phyloP scores from a whole-genome alignment of 2,888 invertebrate genomes.

The Netelia virgata region DNA sequence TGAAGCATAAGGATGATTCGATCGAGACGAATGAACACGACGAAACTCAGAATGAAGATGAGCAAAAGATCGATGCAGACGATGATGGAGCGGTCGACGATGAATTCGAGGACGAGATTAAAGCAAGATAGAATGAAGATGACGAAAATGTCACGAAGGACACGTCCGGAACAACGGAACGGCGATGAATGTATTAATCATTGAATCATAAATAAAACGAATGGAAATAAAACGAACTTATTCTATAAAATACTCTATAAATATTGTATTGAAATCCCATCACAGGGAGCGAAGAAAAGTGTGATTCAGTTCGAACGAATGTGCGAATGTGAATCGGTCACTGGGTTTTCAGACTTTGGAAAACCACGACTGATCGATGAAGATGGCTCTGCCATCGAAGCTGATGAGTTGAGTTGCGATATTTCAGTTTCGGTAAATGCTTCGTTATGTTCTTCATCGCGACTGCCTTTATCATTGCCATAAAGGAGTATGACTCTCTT shows the following conservation, averaged over 20 bases:
- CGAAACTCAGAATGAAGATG: not conserved
- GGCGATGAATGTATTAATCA: not conserved
- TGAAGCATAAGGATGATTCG: not conserved
- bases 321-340: not conserved
- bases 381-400: constrained; percentile 38
- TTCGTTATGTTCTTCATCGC: not conserved
- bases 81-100: not conserved
- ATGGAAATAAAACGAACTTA: not conserved
- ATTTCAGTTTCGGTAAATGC: constrained; percentile 31
- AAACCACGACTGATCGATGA: constrained; percentile 30
- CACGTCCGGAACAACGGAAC: not conserved
- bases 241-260: not conserved
- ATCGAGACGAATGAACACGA: not conserved
- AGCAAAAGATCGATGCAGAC: not conserved
- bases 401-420: not conserved
- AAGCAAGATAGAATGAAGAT: not conserved
- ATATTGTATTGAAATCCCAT: not conserved
- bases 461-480: not conserved
- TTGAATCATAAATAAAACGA: not conserved
- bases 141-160: not conserved
- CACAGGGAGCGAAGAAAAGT: not conserved
- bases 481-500: constrained; percentile 13
- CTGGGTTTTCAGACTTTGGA: not conserved
- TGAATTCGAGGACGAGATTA: not conserved
- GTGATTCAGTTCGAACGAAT: not conserved